Conservation (phyloP, 35 echinoderm and acorn worm species). For the Holothuria glaberrima region DNA sequence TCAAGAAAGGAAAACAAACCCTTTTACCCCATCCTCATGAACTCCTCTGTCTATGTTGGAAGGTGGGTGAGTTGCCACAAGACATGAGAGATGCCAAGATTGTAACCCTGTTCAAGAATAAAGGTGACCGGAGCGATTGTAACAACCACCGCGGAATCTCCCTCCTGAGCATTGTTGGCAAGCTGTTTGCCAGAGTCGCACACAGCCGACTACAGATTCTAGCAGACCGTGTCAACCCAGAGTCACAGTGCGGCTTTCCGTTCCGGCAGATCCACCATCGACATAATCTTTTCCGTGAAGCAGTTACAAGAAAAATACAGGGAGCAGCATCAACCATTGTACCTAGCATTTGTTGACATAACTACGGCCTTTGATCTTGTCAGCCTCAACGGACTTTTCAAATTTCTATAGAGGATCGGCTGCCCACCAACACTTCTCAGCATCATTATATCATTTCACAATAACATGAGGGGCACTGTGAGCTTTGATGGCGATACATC, state of each 20-base stretch:
- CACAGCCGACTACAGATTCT: constrained; percentile 55
- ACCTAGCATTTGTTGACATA: constrained; percentile 71
- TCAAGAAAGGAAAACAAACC: constrained; percentile 23
- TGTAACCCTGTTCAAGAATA: constrained; percentile 72
- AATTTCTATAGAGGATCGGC: too few relatives aligned
- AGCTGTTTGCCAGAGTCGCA: constrained; percentile 61
- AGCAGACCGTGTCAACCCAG: constrained; percentile 65
- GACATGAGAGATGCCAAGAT: constrained; percentile 54
- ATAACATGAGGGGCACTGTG: too few relatives aligned
- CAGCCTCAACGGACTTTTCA: not conserved
- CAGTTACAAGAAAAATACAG: constrained; percentile 69
- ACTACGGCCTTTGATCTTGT: constrained; percentile 66
- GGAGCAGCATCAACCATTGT: constrained; percentile 57
- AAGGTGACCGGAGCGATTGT: constrained; percentile 64
- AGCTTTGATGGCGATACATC: too few relatives aligned
- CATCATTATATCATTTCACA: too few relatives aligned
- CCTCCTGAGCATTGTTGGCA: constrained; percentile 71
- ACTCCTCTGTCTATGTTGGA: not conserved
- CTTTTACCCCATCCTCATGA: constrained; percentile 36
- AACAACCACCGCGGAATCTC: constrained; percentile 69
- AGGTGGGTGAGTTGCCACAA: too few relatives aligned
- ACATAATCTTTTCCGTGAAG: constrained; percentile 70
- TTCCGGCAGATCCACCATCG: constrained; percentile 48
- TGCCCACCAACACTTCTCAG: too few relatives aligned
- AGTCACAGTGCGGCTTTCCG: constrained; percentile 71